Base-by-base conservation (phyloP, 1,140 invertebrate species). In the Ooceraea biroi region DNA sequence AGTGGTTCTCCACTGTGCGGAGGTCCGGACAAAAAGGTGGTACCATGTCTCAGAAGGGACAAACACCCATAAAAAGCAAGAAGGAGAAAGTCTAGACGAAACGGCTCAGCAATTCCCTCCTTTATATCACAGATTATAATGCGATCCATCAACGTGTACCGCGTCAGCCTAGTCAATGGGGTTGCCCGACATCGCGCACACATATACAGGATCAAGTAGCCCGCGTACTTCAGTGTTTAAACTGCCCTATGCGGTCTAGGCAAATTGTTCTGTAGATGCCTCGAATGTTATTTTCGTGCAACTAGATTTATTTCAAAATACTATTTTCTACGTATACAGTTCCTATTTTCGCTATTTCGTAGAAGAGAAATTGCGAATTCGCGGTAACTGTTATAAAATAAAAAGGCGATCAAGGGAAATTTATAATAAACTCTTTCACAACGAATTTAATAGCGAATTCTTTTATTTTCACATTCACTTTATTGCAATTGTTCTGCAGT, bases 251-350 rank as follows among this genome's bases (percentile, higher is more conserved):
- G 14, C 46, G 46, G 44, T 30, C n/a, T 14, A 8, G 8, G 0
- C 5, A 73, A 73, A 73, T 41, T 44, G 14, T 14, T 1, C 22
- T 27, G 22, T 58, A 12, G 36, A 36, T 36, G 36, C 1, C 30
- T 41, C 14, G 22, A 72, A 73, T 73, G 41, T 58, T 58, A 7
- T 73, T 41, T 2, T 36, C 11, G 5, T 63, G n/a, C 30, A 76
- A 41, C 14, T 52, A 12, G 44, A 77, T 65, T 60, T 61, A 50
- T 77, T 52, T 66, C 50, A 22, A 50, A 65, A 66, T 77, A 52
- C 48, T 63, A 50, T 14, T 65, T 76, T 50, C n/a, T 10, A 46
- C 14, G 19, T 5, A 36, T 11, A 10, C 11, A 66, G n/a, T 4
- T 50, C 17, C 7, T 3, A 48, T 22, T 22, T 36, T 57, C n/a